Evolutionary conservation across 2,797 vertebrate genomes (phyloP).

Genomic region (Urosaurus nigricauda): DNA sequence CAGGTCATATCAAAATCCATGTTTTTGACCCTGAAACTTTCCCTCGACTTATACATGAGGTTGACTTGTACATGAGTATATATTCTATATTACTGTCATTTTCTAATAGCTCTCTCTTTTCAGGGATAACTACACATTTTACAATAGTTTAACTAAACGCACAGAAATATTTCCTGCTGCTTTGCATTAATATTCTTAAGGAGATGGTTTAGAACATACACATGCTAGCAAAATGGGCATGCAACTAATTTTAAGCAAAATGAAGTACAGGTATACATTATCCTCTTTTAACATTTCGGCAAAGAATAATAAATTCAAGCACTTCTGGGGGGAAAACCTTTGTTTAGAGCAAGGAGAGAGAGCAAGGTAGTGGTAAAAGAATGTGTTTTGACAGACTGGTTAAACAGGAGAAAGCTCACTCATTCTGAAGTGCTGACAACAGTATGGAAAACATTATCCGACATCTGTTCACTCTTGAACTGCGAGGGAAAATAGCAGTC

Average conservation of each 20-base stretch:
- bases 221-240: slow-evolving; percentile 24
- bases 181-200: slow-evolving; percentile 19
- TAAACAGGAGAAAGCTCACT: slow-evolving; percentile 29
- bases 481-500: neutral
- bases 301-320: slow-evolving; percentile 29
- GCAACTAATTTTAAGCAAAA: slow-evolving; percentile 42
- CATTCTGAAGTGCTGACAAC: neutral
- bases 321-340: slow-evolving; percentile 32
- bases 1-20: too few relatives aligned
- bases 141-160: neutral
- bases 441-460: slow-evolving; percentile 34
- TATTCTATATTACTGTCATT: neutral
- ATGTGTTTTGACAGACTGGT: slow-evolving; percentile 20
- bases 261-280: slow-evolving; percentile 50
- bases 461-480: slow-evolving; percentile 33
- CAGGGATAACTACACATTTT: neutral
- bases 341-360: neutral
- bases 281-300: slow-evolving; percentile 18
- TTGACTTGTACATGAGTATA: too few relatives aligned
- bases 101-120: neutral
- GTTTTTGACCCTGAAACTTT: too few relatives aligned
- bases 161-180: too few relatives aligned
- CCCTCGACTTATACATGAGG: too few relatives aligned
- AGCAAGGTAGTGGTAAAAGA: neutral
- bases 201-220: slow-evolving; percentile 31